Conservation (phyloP, 2,797 vertebrate genomes). For the Hirundo rustica region DNA sequence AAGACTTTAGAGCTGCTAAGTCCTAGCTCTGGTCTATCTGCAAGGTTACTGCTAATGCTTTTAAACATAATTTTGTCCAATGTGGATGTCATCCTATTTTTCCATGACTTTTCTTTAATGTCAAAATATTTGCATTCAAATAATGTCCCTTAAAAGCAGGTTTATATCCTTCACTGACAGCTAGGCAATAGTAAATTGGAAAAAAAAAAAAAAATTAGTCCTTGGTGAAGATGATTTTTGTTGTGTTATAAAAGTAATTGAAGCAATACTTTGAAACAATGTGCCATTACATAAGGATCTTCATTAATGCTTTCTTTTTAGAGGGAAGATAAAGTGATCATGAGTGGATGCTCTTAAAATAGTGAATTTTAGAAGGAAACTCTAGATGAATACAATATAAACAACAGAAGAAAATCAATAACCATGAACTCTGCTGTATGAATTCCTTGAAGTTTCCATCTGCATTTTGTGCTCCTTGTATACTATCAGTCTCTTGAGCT, state of each 20-base stretch:
- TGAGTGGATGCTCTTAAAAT: neutral
- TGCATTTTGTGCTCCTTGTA: neutral
- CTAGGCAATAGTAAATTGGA: neutral
- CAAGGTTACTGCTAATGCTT: neutral
- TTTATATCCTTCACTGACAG: neutral
- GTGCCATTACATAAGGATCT: accelerated
- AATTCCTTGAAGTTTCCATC: neutral
- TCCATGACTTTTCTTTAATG: neutral
- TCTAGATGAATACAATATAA: neutral
- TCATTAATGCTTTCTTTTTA: neutral
- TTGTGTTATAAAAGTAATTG: neutral
- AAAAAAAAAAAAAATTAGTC: neutral
- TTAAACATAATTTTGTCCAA: neutral
- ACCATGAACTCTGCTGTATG: neutral
- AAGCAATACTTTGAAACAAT: neutral
- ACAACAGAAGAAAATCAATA: neutral
- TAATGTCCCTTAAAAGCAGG: neutral
- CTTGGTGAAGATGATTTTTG: neutral
- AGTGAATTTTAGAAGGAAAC: neutral
- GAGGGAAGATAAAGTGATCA: neutral
- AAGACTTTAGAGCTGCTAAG: neutral
- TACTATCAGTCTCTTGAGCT: neutral
- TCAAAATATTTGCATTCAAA: neutral
- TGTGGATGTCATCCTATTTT: neutral
- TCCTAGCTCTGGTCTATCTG: neutral